A percentile compares a stretch with the other conserved stretches of the same genome.
Conservation (phyloP, 2,797 vertebrate species). For the Phalloptychus januarius region DNA sequence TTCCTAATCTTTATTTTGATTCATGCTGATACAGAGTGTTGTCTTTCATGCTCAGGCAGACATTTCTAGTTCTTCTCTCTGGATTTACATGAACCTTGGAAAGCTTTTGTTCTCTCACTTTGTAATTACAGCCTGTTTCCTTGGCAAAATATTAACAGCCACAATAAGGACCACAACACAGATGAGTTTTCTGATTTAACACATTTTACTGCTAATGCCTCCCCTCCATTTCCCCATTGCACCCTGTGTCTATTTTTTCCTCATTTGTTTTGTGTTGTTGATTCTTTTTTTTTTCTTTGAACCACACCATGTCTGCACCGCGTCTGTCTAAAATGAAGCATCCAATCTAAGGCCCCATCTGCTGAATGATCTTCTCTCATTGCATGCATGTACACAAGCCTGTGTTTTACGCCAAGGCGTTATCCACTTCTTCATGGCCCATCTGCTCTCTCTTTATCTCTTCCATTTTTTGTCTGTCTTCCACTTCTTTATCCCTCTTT, state of each 20-base stretch:
- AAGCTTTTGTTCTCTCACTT: slow-evolving; percentile 61
- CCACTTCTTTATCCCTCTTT: slow-evolving; percentile 61
- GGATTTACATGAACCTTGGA: slow-evolving; percentile 50
- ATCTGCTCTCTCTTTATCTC: slow-evolving; percentile 76
- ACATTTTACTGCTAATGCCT: slow-evolving; percentile 47
- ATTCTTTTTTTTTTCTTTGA: slow-evolving; percentile 72
- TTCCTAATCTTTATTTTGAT: slow-evolving; percentile 56
- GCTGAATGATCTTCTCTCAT: slow-evolving; percentile 74
- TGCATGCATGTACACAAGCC: slow-evolving; percentile 73
- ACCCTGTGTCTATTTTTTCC: slow-evolving; percentile 53
- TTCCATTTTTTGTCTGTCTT: slow-evolving; percentile 66
- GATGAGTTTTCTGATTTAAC: slow-evolving; percentile 69
- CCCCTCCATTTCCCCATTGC: slow-evolving; percentile 39
- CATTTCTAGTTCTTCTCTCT: slow-evolving; percentile 45
- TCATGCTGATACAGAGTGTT: slow-evolving; percentile 44
- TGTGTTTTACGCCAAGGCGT: slow-evolving; percentile 73
- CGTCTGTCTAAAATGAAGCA: slow-evolving; percentile 75
- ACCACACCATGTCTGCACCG: slow-evolving; percentile 66
- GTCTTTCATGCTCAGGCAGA: slow-evolving; percentile 56
- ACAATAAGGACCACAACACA: slow-evolving; percentile 68
- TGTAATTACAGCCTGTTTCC: slow-evolving; percentile 72
- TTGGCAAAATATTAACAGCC: slow-evolving; percentile 70
- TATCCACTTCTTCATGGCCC: slow-evolving; percentile 77
- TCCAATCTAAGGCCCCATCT: slow-evolving; percentile 79
- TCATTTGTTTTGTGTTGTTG: slow-evolving; percentile 75